Evolutionary conservation across 2,888 invertebrate species (phyloP).

Genomic region (Leptopterna dolabrata): DNA sequence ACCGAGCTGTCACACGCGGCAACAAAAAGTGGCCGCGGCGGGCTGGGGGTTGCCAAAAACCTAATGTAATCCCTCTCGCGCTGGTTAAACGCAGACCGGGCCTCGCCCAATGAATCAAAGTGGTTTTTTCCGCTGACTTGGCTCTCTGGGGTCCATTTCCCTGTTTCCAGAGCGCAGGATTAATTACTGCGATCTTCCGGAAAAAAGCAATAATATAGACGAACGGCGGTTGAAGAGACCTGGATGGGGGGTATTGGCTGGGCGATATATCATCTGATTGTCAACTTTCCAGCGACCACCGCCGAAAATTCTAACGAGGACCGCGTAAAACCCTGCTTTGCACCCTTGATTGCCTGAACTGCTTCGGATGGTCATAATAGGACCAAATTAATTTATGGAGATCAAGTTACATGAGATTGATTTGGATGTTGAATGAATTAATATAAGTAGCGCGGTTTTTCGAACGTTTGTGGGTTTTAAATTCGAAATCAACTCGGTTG

Average conservation of each 20-base stretch:
- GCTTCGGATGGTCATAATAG: no score
- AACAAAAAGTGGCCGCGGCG: background rate
- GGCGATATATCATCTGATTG: background rate
- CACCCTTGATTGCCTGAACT: no score
- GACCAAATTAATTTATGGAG: no score
- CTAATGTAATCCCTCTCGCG: background rate
- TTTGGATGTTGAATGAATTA: no score
- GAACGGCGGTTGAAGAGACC: background rate
- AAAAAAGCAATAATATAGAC: slow-evolving; percentile 31
- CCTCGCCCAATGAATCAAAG: slow-evolving; percentile 18
- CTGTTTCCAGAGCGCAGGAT: slow-evolving; percentile 23
- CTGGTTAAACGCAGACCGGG: background rate
- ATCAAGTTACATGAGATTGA: no score
- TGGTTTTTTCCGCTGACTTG: slow-evolving; percentile 34
- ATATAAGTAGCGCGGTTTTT: no score
- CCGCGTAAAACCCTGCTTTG: background rate
- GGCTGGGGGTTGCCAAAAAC: background rate
- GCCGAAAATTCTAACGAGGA: background rate
- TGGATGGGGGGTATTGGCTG: background rate
- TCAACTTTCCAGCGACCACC: background rate
- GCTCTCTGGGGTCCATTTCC: slow-evolving; percentile 2
- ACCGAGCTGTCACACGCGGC: background rate
- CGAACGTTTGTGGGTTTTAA: no score
- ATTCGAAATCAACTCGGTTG: no score
- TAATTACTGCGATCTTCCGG: slow-evolving; percentile 31